Base-by-base conservation (phyloP, 2,888 invertebrate species). In the Athalia circularis region DNA sequence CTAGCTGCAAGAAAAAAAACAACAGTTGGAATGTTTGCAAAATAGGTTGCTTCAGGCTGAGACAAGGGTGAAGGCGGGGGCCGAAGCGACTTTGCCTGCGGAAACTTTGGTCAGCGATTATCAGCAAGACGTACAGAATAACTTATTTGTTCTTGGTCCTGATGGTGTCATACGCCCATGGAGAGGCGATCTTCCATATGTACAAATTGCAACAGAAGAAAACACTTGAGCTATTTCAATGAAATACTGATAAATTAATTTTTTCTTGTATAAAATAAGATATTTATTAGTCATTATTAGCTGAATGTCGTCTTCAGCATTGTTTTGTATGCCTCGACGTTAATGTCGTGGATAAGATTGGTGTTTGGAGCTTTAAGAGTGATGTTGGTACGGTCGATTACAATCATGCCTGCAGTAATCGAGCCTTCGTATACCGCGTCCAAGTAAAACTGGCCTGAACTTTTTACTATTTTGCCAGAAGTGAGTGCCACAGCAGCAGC, bases 401-500 rank as follows among this genome's bases (percentile, higher is more conserved):
- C 62, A 65, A 82, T 65, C 3, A 80, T 77, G 1, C 83, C 84
- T 13, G 79, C 64, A 2, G 82, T 57, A 7, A 45, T 7, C 6
- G 70, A 13, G 15, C 84, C 82, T 4, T 80, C 74, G 45, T 77
- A 50, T 29, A 81, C 80, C 3, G 80, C 80, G 47, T 57, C 59
- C n/a, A 77, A 80, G 74, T 79, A 77, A 47, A 48, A 11, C 11
- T n/a, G 50, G 0, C 29, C 62, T 5, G 52, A 65, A 52, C 72
- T 75, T n/a, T 59, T 74, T 29, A 81, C 57, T 5, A 79, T 75
- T 3, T 4, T 5, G n/a, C 75, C 75, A 8, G 62, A 62, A 50
- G 75, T 62, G n/a, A 89, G 48, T 45, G 84, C 80, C n/a, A 80
- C 59, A 8, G 86, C 85, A 43, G 85, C 81, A 4, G 82, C 50